Evolutionary conservation across 2,888 invertebrate genomes (phyloP), one percentile per base, ranked within the genome.

Genomic region (Gerosis bhagava): DNA sequence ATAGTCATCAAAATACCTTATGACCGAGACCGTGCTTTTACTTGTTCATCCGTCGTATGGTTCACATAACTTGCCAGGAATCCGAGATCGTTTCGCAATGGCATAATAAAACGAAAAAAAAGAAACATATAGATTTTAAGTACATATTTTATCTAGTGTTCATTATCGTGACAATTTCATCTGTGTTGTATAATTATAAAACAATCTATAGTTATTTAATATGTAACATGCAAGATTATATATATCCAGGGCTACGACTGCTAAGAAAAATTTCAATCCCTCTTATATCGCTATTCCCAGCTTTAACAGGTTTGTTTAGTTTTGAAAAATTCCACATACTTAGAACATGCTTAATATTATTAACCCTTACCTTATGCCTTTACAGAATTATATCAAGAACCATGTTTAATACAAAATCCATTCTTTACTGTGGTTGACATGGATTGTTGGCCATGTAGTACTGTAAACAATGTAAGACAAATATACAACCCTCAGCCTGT

Each of bases 361-460:
- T n/a, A n/a, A n/a, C n/a, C n/a, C n/a, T n/a, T n/a, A n/a, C n/a
- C n/a, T n/a, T n/a, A n/a, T n/a, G n/a, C n/a, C 6, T 19, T 19
- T 10, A 60, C 82, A 92, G 96, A 93, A 72, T 90, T 93, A 29
- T 96, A 97, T 64, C 96, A 96, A 83, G 96, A 96, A 77, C 93
- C 94, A 65, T 97, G 96, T 71, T 82, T 97, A 24, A 79, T 96
- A 59, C 93, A 94, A 69, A 97, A 97, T 81, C 96, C 96, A 8
- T 95, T 93, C 70, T 97, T 95, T 71, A 92, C 92, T 69, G 92
- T 96, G 6, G 89, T 91, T n/a, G 94, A 95, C 63, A 93, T 96
- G 90, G 95, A 95, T 68, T 96, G 96, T 69, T 94, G 94, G 91
- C 95, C 96, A 0, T 97, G 96, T 65, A 93, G 93, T 65, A 83